Base-by-base conservation (phyloP, 2,797 vertebrate species). In the Melanotaenia nigrans region DNA sequence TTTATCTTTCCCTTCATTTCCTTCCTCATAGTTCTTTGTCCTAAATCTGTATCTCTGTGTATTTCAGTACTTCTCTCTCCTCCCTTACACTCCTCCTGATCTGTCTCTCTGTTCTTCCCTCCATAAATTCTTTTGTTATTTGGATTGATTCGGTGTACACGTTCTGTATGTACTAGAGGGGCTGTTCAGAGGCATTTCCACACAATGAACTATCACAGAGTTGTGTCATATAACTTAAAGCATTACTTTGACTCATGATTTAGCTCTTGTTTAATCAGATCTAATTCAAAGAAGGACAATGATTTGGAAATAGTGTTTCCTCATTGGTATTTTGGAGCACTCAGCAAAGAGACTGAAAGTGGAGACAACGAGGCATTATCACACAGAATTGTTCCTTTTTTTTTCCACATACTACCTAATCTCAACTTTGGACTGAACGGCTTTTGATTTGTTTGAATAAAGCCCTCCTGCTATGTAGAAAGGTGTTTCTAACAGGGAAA, bases 41-140 rank as follows among this genome's bases (percentile, higher is more conserved):
- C 33, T 75, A 32, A 45, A 55, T 76, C 69, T 66, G 8, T 59
- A 8, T 66, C 68, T 77, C 35, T 80, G 40, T 84, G 70, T 75
- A 59, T 69, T 70, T 42, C 33, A 55, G 35, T 47, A 36, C 47
- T 65, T 74, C 71, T 60, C 62, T 40, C 64, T 25, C 55, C 9
- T 63, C 32, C 61, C 55, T 71, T 67, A 68, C 71, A 81, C 73
- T 83, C 35, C 36, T 59, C 65, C 49, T 40, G 61, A 16, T 28
- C 36, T 63, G 57, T 83, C 75, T 57, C 51, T 65, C 60, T 18
- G 24, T 72, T 73, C 67, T 60, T 70, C 30, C 64, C 14, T 72
- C 69, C 58, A 69, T 80, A 76, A 79, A 82, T 80, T 61, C 42
- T 76, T 73, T 84, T 79, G 22, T 77, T n/a, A 74, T 83, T 84